These are phyloP conservation scores for Porites australiensis DNA, from an alignment of 64 coral and sea anemone genomes.

Conservation along the genomic window DNA sequence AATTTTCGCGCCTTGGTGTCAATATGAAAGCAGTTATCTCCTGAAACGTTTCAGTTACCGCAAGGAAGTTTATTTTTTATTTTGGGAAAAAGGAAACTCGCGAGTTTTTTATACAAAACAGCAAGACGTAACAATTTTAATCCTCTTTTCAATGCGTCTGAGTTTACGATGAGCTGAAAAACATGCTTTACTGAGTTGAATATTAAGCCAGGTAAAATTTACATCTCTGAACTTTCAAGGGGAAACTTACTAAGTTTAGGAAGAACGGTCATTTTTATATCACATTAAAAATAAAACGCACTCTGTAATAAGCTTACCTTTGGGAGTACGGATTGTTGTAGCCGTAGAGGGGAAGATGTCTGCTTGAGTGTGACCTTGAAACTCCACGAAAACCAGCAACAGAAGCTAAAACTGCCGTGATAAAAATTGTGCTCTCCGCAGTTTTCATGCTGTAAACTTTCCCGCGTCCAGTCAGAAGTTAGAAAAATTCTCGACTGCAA, in stretches of 20 bases:
- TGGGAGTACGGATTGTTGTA: background rate
- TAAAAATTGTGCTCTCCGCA: background rate
- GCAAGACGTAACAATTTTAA: too few species aligned
- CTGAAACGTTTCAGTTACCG: background rate
- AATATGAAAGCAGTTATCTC: background rate
- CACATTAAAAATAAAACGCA: background rate
- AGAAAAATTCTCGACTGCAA: background rate
- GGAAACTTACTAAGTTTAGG: too few species aligned
- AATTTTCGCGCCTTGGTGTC: background rate
- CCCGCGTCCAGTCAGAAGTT: background rate
- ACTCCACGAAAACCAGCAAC: background rate
- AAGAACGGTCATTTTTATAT: too few species aligned
- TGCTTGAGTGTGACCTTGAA: conserved; percentile 25
- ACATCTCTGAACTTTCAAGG: too few species aligned
- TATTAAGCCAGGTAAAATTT: too few species aligned
- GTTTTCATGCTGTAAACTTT: conserved; percentile 5
- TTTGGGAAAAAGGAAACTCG: too few species aligned
- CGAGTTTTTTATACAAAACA: too few species aligned
- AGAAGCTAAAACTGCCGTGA: background rate
- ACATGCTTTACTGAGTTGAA: too few species aligned
- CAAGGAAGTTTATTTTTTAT: too few species aligned
- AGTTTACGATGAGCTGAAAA: too few species aligned
- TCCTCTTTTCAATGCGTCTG: too few species aligned
- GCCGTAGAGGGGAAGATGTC: background rate
- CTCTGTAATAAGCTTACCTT: background rate